Evolutionary conservation across 1,140 invertebrate genomes (phyloP).

Genomic region (Neoseiulus cucumeris): DNA sequence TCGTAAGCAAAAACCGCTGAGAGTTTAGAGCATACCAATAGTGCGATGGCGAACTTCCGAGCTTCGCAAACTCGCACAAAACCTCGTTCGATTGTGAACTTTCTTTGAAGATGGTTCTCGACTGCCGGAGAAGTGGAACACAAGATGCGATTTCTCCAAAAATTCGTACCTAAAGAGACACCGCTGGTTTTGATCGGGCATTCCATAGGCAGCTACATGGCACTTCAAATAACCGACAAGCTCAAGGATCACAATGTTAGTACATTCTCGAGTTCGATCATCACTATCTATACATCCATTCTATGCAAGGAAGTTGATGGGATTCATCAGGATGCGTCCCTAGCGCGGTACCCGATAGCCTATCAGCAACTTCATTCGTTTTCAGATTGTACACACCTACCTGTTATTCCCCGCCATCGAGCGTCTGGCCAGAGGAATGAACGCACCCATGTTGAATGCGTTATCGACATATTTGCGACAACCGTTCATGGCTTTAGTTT

Average conservation of each 20-base stretch:
- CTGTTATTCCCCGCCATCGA: slow-evolving; percentile 30
- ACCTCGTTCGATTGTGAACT: too few species aligned
- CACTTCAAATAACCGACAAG: slow-evolving; percentile 43
- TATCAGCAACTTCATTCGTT: too few species aligned
- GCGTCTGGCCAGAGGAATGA: slow-evolving; percentile 25
- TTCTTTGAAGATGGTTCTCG: slow-evolving; percentile 32
- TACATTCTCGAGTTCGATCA: neutral
- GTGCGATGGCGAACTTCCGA: too few species aligned
- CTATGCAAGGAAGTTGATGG: too few species aligned
- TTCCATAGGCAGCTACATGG: slow-evolving; percentile 61
- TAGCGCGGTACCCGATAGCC: too few species aligned
- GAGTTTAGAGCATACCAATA: too few species aligned
- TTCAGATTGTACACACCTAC: slow-evolving; percentile 1
- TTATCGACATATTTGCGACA: slow-evolving; percentile 25
- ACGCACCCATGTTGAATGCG: slow-evolving; percentile 24
- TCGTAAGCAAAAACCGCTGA: too few species aligned
- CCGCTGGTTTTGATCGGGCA: slow-evolving; percentile 55
- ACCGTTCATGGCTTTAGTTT: slow-evolving; percentile 21
- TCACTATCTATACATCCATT: too few species aligned
- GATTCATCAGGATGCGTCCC: too few species aligned
- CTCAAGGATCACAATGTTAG: slow-evolving; percentile 17
- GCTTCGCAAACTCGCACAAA: too few species aligned
- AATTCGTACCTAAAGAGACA: slow-evolving; percentile 42
- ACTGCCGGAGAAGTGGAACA: slow-evolving; percentile 53
- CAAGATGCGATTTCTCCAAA: slow-evolving; percentile 50